These are phyloP conservation scores for Drosophila rhopaloa DNA, from an alignment of 1,140 invertebrate genomes.

Conservation along the genomic window DNA sequence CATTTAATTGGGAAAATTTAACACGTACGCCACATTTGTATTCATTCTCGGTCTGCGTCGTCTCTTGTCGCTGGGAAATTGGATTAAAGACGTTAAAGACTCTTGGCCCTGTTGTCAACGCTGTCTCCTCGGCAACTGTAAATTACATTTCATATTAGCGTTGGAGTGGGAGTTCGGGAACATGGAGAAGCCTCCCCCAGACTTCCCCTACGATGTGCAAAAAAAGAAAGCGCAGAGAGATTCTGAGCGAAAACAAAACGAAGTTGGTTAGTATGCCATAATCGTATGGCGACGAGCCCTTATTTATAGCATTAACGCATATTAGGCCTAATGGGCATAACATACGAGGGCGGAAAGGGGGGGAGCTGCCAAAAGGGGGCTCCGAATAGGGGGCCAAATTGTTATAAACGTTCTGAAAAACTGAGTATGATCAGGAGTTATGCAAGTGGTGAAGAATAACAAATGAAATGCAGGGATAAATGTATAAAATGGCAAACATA, in stretches of 20 bases:
- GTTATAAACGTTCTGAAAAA: conserved; percentile 56
- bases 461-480: not conserved
- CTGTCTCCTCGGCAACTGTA: conserved; percentile 62
- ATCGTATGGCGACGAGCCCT: conserved; percentile 75
- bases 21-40: conserved; percentile 81
- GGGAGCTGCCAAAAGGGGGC: not conserved
- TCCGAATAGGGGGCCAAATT: conserved; percentile 29
- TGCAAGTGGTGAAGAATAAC: conserved; percentile 9
- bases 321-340: conserved; percentile 80
- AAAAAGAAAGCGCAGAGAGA: conserved; percentile 9
- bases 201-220: conserved; percentile 15
- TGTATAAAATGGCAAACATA: not conserved
- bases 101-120: conserved; percentile 29
- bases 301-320: conserved; percentile 82
- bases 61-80: conserved; percentile 72
- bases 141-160: conserved; percentile 74
- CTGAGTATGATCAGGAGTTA: conserved; percentile 57
- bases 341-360: conserved; percentile 48
- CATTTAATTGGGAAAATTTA: conserved; percentile 81
- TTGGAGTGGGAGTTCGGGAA: not conserved
- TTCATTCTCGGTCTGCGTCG: conserved; percentile 70
- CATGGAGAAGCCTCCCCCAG: conserved; percentile 2
- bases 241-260: conserved; percentile 37
- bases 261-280: conserved; percentile 81
- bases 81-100: conserved; percentile 82